Base-by-base conservation (phyloP, 2,113 vertebrate genomes). In the Mastomys natalensis region DNA sequence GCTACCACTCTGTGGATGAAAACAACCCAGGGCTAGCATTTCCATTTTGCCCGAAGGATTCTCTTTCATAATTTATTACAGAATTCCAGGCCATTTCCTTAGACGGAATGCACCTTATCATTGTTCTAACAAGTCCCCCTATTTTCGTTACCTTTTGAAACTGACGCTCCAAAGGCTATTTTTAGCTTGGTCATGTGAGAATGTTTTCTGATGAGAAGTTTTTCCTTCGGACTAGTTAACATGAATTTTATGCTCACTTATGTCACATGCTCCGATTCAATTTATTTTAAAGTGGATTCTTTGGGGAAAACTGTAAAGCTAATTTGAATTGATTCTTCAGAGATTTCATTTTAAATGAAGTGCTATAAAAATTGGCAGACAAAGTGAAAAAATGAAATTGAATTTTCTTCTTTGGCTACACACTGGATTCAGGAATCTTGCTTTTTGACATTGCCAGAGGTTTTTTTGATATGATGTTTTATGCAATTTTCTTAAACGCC, bases 311-410 rank as follows among this genome's bases (percentile, higher is more conserved):
- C 98, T 97, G 98, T 97, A 98, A 98, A 98, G 97, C 98, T 99
- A 98, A 98, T 99, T 99, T 98, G 98, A 98, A 98, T 98, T 91
- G 98, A 99, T 98, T 98, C 98, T 99, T 98, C 97, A 98, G 98
- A 98, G 98, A 98, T 96, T 98, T 94, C 94, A 95, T 97, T 96
- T 98, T 98, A 98, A 98, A 98, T 98, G 97, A 98, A 98, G 97
- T 98, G 97, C 98, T 98, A 96, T 97, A 98, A 98, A 98, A 98
- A 98, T 95, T 98, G 97, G 97, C 97, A 98, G 97, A 95, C 97
- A 97, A 98, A 98, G 97, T 98, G 97, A 98, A 98, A 98, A 98
- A 98, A 97, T 95, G 97, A 97, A 98, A 98, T 96, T 98, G 95
- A 98, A 98, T 98, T 98, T 98, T 98, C 96, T 98, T 97, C 96